Evolutionary conservation across 2,888 invertebrate genomes (phyloP), one percentile per base, ranked within the genome.

Genomic region (Poecilus cupreus): DNA sequence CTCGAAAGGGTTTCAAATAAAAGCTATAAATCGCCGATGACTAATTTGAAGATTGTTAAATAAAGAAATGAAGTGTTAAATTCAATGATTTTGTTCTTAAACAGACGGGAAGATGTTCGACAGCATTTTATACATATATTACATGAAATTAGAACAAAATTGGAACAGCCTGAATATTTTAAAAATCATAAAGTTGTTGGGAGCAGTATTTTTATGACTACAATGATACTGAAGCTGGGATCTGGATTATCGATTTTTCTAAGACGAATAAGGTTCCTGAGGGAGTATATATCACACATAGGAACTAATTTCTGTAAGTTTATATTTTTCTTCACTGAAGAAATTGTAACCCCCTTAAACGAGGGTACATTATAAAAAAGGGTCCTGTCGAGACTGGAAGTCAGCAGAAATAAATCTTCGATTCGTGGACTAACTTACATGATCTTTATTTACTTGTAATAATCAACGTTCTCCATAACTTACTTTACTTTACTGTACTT

Each of bases 221-320:
- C 88, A 98, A 99, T 88, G 93, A 95, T 82, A 92, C 93, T 82
- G 94, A 94, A 86, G 95, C 96, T 39, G 97, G 97, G 22, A 97
- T 95, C 5, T 99, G 98, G 98, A 91, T 99, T 85, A 99, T 99
- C 83, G 99, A 99, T 88, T 99, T 99, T 88, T 98, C 98, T 68
- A 99, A 99, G 88, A 97, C 97, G 0, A 92, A 95, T 77, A 91
- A 92, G 76, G 90, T 98, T 64, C 94, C 96, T 0, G 91, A 93
- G 20, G 94, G 93, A 8, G 85, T 91, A 22, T 90, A 89, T 72
- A 92, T 98, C 13, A 93, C 94, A 84, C 99, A 99, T 88, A 92
- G 97, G 80, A 90, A 89, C 92, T 99, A 83, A 96, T 98, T 86
- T 91, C 93, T 86, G 95, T 94, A 83, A 91, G 87, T 16, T 72